phyloP scores from a whole-genome alignment of 2,888 invertebrate species.

The Trichogramma evanescens region DNA sequence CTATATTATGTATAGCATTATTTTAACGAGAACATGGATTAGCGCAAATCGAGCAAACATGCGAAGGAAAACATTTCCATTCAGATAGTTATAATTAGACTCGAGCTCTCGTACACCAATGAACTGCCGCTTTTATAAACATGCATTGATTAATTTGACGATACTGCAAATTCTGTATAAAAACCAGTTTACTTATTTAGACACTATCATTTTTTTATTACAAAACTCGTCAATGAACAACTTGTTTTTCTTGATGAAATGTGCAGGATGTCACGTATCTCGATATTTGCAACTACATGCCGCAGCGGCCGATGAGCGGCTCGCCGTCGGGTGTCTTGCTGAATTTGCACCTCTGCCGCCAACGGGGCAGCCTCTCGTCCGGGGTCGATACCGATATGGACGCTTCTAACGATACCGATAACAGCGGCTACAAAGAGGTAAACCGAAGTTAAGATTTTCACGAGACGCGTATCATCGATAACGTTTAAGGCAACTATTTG shows the following conservation, averaged over 20 bases:
- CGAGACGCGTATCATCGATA: too few species aligned
- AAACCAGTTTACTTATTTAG: neutral
- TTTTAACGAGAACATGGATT: too few species aligned
- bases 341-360: constrained; percentile 33
- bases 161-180: neutral
- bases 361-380: constrained; percentile 30
- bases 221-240: neutral
- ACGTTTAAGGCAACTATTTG: too few species aligned
- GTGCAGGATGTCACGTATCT: constrained; percentile 44
- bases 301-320: constrained; percentile 45
- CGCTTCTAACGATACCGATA: constrained; percentile 42
- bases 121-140: too few species aligned
- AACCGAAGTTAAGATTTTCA: too few species aligned
- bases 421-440: constrained; percentile 44
- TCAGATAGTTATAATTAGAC: too few species aligned
- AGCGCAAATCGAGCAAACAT: too few species aligned
- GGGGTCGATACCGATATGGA: constrained; percentile 46
- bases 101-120: too few species aligned
- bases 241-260: neutral
- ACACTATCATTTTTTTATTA: neutral
- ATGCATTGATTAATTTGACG: too few species aligned
- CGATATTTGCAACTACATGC: constrained; percentile 46
- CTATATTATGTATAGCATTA: neutral
- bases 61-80: too few species aligned
- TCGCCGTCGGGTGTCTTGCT: constrained; percentile 43